Base-by-base conservation (phyloP, 1,140 invertebrate species). In the Neomicropteryx cornuta region DNA sequence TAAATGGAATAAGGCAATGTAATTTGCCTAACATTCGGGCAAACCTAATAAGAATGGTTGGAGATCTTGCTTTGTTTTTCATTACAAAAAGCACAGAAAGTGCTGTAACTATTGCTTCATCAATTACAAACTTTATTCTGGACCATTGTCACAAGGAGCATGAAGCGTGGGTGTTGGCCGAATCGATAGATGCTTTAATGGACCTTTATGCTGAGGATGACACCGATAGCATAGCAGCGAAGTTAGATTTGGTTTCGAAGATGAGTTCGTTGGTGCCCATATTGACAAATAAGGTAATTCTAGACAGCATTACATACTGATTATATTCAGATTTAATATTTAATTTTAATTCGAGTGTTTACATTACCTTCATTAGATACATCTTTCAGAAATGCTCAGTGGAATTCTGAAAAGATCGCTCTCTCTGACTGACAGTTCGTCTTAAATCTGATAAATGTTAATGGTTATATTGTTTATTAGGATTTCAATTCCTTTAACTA, bases 181-280 rank as follows among this genome's bases (percentile, higher is more conserved):
- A 87, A 60, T 71, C 77, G 13, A 53, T 87, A 11, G 83, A 87
- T 53, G 73, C 76, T 10, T 49, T 86, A 33, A 79, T 87, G 59
- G 84, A 87, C 56, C 69, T 87, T 27, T 87, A 81, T 59, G 72
- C 78, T 2, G 81, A 85, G 55, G 83, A 87, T 53, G 73, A 81
- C 46, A 76, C 78, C 32, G 76, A 86, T 54, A 42, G 52, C 19
- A 60, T 83, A 40, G 73, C 79, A 1, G 55, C 58, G 28, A 71
- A 81, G 53, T 65, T 83, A 13, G 62, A 72, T 36, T 60, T 86
- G 27, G 63, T 78, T 18, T 65, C 72, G 11, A 77, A 71, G 47
- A 53, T 85, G 1, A 49, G 60, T 18, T 44, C 53, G 16, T 43
- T 86, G 17, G 52, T 69, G 18, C 76, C 78, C 19, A 49, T 66